These are phyloP conservation scores for Danio aesculapii DNA, from an alignment of 2,797 vertebrate species.

Conservation along the genomic window DNA sequence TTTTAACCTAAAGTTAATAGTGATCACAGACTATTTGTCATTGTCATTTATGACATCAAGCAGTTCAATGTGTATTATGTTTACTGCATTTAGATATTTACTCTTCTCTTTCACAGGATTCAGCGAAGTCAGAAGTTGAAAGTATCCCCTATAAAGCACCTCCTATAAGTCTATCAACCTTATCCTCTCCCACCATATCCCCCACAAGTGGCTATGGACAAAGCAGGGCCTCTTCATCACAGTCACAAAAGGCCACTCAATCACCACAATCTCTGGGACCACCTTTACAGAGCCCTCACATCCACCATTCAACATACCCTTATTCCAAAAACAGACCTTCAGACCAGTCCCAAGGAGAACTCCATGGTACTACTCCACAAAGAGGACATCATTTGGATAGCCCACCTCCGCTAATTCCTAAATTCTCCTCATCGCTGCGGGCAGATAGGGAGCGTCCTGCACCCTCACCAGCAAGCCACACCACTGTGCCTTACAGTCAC, in stretches of 20 bases:
- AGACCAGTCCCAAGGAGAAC: slow-evolving; percentile 74
- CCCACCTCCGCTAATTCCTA: slow-evolving; percentile 60
- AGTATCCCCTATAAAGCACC: slow-evolving; percentile 76
- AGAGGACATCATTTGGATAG: slow-evolving; percentile 66
- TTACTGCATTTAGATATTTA: neutral
- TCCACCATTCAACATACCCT: slow-evolving; percentile 65
- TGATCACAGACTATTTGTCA: neutral
- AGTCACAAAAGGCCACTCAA: slow-evolving; percentile 48
- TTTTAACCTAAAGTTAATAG: neutral
- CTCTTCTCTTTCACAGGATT: slow-evolving; percentile 67
- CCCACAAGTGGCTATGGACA: slow-evolving; percentile 64
- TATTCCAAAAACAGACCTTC: slow-evolving; percentile 68
- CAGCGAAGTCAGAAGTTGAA: slow-evolving; percentile 69
- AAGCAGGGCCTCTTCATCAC: slow-evolving; percentile 53
- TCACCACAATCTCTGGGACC: slow-evolving; percentile 70
- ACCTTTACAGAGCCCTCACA: slow-evolving; percentile 42
- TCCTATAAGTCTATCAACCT: slow-evolving; percentile 72
- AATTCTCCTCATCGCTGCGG: slow-evolving; percentile 59
- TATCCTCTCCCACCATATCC: slow-evolving; percentile 68
- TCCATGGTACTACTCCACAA: slow-evolving; percentile 66
- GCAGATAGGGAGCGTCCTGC: slow-evolving; percentile 61
- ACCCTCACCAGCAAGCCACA: slow-evolving; percentile 88
- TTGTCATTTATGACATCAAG: neutral
- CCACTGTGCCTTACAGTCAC: slow-evolving; percentile 92
- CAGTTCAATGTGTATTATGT: neutral